Evolutionary conservation across 2,888 invertebrate genomes (phyloP).

Genomic region (Atrina japonica): DNA sequence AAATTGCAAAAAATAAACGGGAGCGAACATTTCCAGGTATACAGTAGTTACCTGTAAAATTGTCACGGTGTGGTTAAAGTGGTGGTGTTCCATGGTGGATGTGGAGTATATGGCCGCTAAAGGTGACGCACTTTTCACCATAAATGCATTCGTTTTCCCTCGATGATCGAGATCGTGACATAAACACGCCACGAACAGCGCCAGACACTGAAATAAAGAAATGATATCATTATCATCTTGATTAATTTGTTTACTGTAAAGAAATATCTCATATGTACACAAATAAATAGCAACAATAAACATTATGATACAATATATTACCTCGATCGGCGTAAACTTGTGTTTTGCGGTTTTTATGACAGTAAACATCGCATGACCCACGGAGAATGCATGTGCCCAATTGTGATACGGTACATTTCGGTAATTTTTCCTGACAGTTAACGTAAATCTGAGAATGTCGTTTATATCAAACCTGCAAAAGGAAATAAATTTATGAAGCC

Average conservation of each 20-base stretch:
- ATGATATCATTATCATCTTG: background rate
- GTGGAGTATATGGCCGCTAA: slow-evolving; percentile 92
- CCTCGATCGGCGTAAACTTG: slow-evolving; percentile 85
- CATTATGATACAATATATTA: too few relatives aligned
- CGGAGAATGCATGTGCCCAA: slow-evolving; percentile 92
- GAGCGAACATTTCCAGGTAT: too few relatives aligned
- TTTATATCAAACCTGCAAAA: slow-evolving; percentile 85
- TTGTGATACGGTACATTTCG: slow-evolving; percentile 92
- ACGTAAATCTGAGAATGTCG: slow-evolving; percentile 87
- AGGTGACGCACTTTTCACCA: slow-evolving; percentile 91
- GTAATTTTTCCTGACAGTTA: slow-evolving; percentile 93
- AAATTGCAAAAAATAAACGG: too few relatives aligned
- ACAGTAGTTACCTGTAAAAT: slow-evolving; percentile 89
- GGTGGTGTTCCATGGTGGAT: slow-evolving; percentile 93
- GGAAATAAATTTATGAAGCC: slow-evolving; percentile 6
- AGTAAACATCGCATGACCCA: slow-evolving; percentile 91
- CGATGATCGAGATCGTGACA: slow-evolving; percentile 94
- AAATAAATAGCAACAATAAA: too few relatives aligned
- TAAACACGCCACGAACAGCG: slow-evolving; percentile 89
- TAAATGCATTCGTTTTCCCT: slow-evolving; percentile 92
- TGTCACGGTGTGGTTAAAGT: slow-evolving; percentile 93
- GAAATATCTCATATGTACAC: too few relatives aligned
- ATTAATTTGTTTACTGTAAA: background rate
- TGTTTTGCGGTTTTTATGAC: slow-evolving; percentile 85
- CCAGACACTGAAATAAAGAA: slow-evolving; percentile 84